Evolutionary conservation across 2,113 vertebrate genomes (phyloP).

Genomic region (Mandrillus leucophaeus): DNA sequence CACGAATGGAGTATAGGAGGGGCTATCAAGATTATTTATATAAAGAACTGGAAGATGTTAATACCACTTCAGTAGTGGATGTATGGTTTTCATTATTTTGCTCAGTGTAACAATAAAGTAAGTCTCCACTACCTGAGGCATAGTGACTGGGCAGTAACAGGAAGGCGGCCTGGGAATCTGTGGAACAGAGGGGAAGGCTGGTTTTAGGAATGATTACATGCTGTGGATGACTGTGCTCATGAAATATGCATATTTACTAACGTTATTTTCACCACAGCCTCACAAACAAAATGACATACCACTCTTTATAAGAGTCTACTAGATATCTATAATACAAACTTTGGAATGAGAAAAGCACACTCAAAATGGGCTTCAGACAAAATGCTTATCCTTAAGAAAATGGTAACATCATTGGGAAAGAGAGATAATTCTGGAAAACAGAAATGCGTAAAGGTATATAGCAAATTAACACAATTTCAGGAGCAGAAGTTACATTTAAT

Average conservation of each 20-base stretch:
- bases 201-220: neutral
- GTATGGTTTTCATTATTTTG: neutral
- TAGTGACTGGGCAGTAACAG: neutral
- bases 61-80: neutral
- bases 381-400: neutral
- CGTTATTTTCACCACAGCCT: neutral
- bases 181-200: neutral
- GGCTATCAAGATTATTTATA: neutral
- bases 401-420: neutral
- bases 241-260: neutral
- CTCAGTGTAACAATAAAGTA: neutral
- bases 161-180: neutral
- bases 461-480: neutral
- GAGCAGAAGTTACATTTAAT: neutral
- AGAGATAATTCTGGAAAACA: neutral
- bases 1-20: neutral
- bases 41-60: neutral
- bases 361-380: neutral
- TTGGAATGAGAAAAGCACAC: neutral
- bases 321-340: neutral
- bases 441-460: neutral
- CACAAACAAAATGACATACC: neutral
- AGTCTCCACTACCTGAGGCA: neutral
- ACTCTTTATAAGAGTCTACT: neutral
- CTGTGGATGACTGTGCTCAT: neutral